A percentile compares a stretch with the other conserved stretches of the same genome.
phyloP scores from a whole-genome alignment of 2,888 invertebrate genomes.

The Pheosia gnoma region DNA sequence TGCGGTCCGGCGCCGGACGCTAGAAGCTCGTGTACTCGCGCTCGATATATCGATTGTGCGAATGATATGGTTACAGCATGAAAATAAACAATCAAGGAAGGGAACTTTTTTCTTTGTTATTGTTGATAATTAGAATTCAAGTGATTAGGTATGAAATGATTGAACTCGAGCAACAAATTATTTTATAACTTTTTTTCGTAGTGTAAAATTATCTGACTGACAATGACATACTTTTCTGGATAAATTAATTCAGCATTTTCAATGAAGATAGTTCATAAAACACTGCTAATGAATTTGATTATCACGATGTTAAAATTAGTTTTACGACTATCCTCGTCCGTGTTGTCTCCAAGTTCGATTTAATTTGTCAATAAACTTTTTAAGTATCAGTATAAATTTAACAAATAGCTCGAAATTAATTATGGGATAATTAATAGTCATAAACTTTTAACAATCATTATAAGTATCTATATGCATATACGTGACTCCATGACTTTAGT shows the following conservation, averaged over 20 bases:
- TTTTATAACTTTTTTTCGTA: too few relatives aligned
- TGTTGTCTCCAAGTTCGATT: background rate
- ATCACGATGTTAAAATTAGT: background rate
- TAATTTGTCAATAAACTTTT: background rate
- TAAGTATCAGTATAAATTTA: background rate
- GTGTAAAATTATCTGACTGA: too few relatives aligned
- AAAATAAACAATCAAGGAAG: background rate
- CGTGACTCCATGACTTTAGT: too few relatives aligned
- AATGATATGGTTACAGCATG: conserved; percentile 28
- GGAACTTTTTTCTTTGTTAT: too few relatives aligned
- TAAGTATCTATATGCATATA: too few relatives aligned
- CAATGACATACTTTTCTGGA: too few relatives aligned
- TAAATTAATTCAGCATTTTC: background rate
- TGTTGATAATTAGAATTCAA: too few relatives aligned
- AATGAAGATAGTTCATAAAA: background rate
- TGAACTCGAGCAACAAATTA: too few relatives aligned
- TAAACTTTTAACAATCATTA: background rate
- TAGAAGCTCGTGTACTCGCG: conserved; percentile 35
- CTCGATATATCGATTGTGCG: conserved; percentile 60
- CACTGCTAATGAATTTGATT: background rate
- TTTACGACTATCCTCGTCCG: background rate
- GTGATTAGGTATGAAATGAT: too few relatives aligned
- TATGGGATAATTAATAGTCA: background rate
- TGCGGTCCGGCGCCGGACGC: conserved; percentile 1
- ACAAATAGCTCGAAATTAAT: background rate